Evolutionary conservation across 2,888 invertebrate species (phyloP).

Genomic region (Cryptocephalus moraei): DNA sequence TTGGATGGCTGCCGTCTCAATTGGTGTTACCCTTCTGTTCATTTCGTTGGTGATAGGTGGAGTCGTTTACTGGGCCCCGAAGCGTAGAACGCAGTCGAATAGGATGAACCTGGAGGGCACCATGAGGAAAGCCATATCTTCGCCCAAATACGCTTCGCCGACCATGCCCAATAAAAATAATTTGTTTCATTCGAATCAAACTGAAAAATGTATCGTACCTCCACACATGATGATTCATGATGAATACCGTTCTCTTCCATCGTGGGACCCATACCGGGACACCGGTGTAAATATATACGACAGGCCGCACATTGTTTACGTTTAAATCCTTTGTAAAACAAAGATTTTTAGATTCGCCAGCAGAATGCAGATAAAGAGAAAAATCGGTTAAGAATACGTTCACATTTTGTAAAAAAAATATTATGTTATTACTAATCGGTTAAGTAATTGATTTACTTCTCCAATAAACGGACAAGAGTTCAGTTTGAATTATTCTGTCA

Average conservation of each 20-base stretch:
- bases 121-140: conserved; percentile 14
- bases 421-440: conserved; percentile 8
- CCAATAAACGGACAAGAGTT: no score
- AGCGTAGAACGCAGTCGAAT: conserved; percentile 21
- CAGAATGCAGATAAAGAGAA: no score
- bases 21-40: conserved; percentile 34
- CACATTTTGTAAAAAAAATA: no score
- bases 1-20: conserved; percentile 50
- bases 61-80: conserved; percentile 31
- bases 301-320: conserved; percentile 43
- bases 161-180: conserved; percentile 14
- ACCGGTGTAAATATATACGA: conserved; percentile 31
- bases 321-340: conserved; percentile 32
- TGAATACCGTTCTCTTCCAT: conserved; percentile 32
- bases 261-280: conserved; percentile 32
- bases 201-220: conserved; percentile 31
- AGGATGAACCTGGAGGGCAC: conserved; percentile 22
- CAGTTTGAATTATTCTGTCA: no score
- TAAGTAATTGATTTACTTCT: conserved; percentile 6
- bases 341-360: background rate
- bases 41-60: conserved; percentile 27
- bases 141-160: conserved; percentile 5
- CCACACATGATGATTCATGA: conserved; percentile 28
- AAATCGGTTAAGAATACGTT: no score
- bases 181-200: conserved; percentile 25